A percentile compares a stretch with the other conserved stretches of the same genome.
Evolutionary conservation across 2,888 invertebrate species (phyloP).

Genomic region (Lissocephala sabroskyi): DNA sequence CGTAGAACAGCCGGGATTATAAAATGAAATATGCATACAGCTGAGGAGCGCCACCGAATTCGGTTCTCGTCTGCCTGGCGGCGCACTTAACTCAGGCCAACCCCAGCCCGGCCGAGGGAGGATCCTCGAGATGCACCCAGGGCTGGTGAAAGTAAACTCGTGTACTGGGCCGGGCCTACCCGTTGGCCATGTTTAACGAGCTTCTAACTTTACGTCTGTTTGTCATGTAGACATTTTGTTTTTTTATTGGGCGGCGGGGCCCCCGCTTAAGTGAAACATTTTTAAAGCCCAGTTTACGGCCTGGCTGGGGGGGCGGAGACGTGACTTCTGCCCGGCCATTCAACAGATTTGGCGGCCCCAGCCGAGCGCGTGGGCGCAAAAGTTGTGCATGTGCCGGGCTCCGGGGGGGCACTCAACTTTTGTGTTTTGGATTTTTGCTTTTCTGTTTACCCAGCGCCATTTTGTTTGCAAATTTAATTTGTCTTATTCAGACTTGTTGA

Average conservation of each 20-base stretch:
- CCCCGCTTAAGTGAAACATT: slow-evolving; percentile 59
- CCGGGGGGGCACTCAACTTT: slow-evolving; percentile 37
- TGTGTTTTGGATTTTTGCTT: slow-evolving; percentile 15
- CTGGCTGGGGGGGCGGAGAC: slow-evolving; percentile 1
- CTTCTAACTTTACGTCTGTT: slow-evolving; percentile 64
- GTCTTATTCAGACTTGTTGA: slow-evolving; percentile 39
- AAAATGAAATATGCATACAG: slow-evolving; percentile 20
- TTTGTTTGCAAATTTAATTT: slow-evolving; percentile 60
- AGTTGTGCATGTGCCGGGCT: slow-evolving; percentile 6
- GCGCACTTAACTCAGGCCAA: slow-evolving; percentile 19
- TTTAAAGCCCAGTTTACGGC: slow-evolving; percentile 36
- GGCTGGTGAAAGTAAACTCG: background rate
- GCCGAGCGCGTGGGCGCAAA: too few relatives aligned
- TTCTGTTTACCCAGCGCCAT: slow-evolving; percentile 42
- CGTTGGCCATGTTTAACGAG: slow-evolving; percentile 59
- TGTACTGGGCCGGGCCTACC: slow-evolving; percentile 12
- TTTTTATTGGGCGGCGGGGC: slow-evolving; percentile 41
- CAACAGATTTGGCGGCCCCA: slow-evolving; percentile 33
- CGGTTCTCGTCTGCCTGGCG: slow-evolving; percentile 1
- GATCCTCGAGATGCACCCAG: too few relatives aligned
- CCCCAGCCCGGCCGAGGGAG: too few relatives aligned
- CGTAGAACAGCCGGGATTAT: slow-evolving; percentile 30
- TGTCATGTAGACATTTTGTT: slow-evolving; percentile 61
- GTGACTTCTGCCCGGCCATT: slow-evolving; percentile 14
- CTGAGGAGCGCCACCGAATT: background rate